Base-by-base conservation (phyloP, 2,888 invertebrate genomes). In the Lymantria monacha region DNA sequence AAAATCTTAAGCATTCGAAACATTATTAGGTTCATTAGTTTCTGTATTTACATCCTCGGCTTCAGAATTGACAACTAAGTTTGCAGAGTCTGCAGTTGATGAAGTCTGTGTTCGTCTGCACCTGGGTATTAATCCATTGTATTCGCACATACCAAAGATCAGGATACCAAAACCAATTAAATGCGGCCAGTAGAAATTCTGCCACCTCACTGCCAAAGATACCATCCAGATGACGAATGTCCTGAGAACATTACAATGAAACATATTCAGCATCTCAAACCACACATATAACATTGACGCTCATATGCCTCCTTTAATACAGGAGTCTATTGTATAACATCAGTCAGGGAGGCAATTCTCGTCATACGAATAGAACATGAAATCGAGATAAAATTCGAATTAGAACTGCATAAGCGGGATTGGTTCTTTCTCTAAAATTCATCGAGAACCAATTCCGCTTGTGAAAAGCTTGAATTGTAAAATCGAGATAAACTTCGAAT, bases 211-310 rank as follows among this genome's bases (percentile, higher is more conserved):
- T 0, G 91, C 83, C 42, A 99, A 87, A 0, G 96, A 95, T 48
- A 96, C 93, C 54, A 93, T 87, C 98, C 98, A 99, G 70, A 98
- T 96, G n/a, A 98, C 93, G 43, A 98, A 90, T 0, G 97, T 97
- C 60, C 98, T 92, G 62, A 2, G 33, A 14, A 12, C 15, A 46
- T 37, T 10, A 10, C 15, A 10, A 22, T 12, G 12, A 8, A 12
- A 3, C 22, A 22, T 22, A 22, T 3, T 2, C 2, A 22, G 2
- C 5, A 3, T 22, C 22, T 22, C 5, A 22, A 22, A 22, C n/a
- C n/a, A n/a, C n/a, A n/a, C 22, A 22, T 5, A 22, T 22, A 22
- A 22, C 22, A 22, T 3, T 22, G 22, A 22, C 5, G 22, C 3
- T 3, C 2, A 22, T 5, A 22, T 22, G 22, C 22, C 22, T 22